phyloP scores from a whole-genome alignment of 2,113 vertebrate species.

The Paedocypris sp. region DNA sequence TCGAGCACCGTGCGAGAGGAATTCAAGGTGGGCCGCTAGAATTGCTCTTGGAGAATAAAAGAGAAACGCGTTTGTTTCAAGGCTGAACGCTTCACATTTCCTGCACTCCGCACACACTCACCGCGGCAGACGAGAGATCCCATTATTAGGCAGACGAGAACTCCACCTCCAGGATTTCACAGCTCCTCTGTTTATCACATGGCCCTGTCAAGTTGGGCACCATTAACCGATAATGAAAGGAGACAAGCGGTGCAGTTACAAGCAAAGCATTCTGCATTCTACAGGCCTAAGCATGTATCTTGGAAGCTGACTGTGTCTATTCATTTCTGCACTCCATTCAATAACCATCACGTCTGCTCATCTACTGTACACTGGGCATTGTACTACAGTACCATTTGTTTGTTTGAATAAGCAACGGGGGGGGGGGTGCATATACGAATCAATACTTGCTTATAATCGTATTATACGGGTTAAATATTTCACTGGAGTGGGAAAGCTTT shows the following conservation, averaged over 20 bases:
- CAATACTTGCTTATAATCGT: background rate
- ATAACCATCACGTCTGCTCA: slow-evolving; percentile 53
- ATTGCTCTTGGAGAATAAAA: slow-evolving; percentile 30
- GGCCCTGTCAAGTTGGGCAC: slow-evolving; percentile 86
- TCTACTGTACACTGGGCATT: slow-evolving; percentile 25
- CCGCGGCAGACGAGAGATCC: slow-evolving; percentile 59
- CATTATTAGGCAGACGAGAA: slow-evolving; percentile 61
- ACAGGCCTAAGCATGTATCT: slow-evolving; percentile 79
- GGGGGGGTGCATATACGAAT: too few relatives aligned
- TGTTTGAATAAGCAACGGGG: too few relatives aligned
- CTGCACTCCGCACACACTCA: slow-evolving; percentile 40
- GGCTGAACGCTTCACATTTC: slow-evolving; percentile 43
- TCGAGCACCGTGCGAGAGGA: background rate
- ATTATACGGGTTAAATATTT: too few relatives aligned
- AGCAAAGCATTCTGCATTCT: slow-evolving; percentile 75
- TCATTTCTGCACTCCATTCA: slow-evolving; percentile 62
- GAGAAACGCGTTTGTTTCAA: slow-evolving; percentile 35
- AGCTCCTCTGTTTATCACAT: slow-evolving; percentile 84
- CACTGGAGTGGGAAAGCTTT: too few relatives aligned
- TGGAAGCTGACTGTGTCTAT: slow-evolving; percentile 74
- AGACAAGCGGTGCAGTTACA: slow-evolving; percentile 85
- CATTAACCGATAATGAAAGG: slow-evolving; percentile 95
- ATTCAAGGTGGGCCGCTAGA: background rate
- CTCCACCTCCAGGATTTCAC: slow-evolving; percentile 81
- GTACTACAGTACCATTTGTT: slow-evolving; percentile 19